Evolutionary conservation across 2,113 vertebrate genomes (phyloP), one percentile per base, ranked within the genome.

Genomic region (Rhabdomys dilectus): DNA sequence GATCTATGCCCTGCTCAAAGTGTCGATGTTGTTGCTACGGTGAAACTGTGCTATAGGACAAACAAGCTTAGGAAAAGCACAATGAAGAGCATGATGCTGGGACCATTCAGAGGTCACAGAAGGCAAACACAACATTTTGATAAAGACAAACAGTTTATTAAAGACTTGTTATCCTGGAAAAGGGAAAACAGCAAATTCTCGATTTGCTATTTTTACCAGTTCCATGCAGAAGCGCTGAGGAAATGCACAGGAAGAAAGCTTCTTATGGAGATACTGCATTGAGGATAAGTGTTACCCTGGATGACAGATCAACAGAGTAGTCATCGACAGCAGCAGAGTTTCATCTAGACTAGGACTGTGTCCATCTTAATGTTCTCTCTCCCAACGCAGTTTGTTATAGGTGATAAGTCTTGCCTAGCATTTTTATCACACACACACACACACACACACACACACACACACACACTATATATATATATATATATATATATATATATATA

Each of bases 131-230:
- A 76, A 91, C 93, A 94, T 95, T 89, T 45, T 26, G 85, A 86
- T 68, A 91, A 64, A 95, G 96, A 96, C 70, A 89, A 95, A 95
- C 58, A 95, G 82, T 70, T 93, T 31, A 87, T 88, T 80, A 93
- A 92, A 82, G 85, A 70, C 92, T 89, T 80, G 53, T 64, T 82
- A 86, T 34, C 66, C 42, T 26, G 51, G 62, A 76, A 96, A 82
- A 96, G 34, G 31, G 22, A 92, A 94, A 92, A 73, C 12, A 95
- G 88, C 88, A 93, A 94, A 93, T 45, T 73, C 22, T 48, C 16
- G 24, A 62, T 92, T 92, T 94, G 82, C 78, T 87, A 16, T 93
- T 93, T 96, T 80, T 78, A 60, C 53, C 48, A 92, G 45, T 91
- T 60, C 10, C 77, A 19, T 45, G 13, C 51, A 66, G 45, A 93